phyloP scores from a whole-genome alignment of 1,140 invertebrate species.

The Bombus soroeensis region DNA sequence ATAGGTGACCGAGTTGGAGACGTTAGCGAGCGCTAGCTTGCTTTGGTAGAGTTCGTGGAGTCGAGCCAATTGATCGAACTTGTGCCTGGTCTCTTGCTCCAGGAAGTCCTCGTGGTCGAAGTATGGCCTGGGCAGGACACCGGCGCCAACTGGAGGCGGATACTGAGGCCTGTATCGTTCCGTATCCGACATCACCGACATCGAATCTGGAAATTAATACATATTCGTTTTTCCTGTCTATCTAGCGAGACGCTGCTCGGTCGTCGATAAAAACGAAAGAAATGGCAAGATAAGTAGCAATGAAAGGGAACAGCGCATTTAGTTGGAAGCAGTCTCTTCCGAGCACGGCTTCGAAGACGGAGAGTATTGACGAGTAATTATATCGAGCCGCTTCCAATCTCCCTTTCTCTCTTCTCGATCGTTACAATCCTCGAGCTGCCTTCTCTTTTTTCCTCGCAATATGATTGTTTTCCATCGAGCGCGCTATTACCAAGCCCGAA shows the following conservation, averaged over 20 bases:
- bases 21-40: slow-evolving; percentile 85
- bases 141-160: slow-evolving; percentile 74
- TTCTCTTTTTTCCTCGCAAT: slow-evolving; percentile 11
- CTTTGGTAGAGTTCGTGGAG: slow-evolving; percentile 88
- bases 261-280: slow-evolving; percentile 6
- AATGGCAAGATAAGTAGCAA: slow-evolving; percentile 17
- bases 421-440: neutral
- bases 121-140: slow-evolving; percentile 78
- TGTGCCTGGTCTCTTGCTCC: slow-evolving; percentile 82
- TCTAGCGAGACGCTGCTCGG: neutral
- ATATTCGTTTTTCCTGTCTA: slow-evolving; percentile 23
- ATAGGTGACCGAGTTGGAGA: slow-evolving; percentile 84
- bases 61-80: slow-evolving; percentile 87
- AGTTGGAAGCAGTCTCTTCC: slow-evolving; percentile 13
- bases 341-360: slow-evolving; percentile 1
- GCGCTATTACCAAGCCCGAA: slow-evolving; percentile 34
- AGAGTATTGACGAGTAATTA: slow-evolving; percentile 61
- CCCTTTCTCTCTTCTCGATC: neutral
- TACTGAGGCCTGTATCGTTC: slow-evolving; percentile 84
- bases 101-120: slow-evolving; percentile 81
- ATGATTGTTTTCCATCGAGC: slow-evolving; percentile 53
- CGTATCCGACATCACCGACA: slow-evolving; percentile 89
- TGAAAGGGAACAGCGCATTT: neutral
- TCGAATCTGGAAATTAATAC: slow-evolving; percentile 85
- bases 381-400: slow-evolving; percentile 33